These are phyloP conservation scores for Champsocephalus gunnari DNA, from an alignment of 2,797 vertebrate species.

Conservation along the genomic window DNA sequence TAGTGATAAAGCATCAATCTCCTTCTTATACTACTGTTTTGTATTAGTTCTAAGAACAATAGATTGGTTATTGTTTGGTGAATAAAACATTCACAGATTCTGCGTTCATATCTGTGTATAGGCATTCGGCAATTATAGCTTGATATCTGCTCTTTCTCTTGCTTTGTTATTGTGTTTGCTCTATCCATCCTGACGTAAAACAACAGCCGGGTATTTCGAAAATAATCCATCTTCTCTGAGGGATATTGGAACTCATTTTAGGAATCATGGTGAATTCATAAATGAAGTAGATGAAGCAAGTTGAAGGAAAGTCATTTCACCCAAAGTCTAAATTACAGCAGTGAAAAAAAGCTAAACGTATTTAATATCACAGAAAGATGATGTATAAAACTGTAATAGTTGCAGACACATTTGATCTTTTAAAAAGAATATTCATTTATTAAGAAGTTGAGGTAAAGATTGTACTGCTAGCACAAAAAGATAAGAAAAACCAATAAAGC, in stretches of 20 bases:
- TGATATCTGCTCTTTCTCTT: constrained; percentile 8
- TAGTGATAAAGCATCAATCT: no score
- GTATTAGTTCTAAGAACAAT: no score
- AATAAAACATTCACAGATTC: no score
- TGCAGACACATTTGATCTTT: constrained; percentile 6
- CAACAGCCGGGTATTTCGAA: constrained; percentile 1
- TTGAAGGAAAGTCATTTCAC: constrained; percentile 32
- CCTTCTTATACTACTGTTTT: no score
- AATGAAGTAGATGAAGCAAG: constrained; percentile 49
- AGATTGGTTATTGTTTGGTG: no score
- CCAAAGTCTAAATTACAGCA: constrained; percentile 20
- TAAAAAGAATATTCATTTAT: constrained; percentile 13
- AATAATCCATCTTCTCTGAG: constrained; percentile 14
- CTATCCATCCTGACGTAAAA: constrained; percentile 4
- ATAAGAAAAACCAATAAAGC: not conserved
- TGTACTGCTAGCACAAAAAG: not conserved
- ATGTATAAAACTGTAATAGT: constrained; percentile 49
- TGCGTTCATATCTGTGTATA: no score
- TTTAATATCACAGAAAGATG: constrained; percentile 24
- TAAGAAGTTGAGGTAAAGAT: constrained; percentile 12
- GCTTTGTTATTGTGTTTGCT: constrained; percentile 3
- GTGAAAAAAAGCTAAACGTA: constrained; percentile 17
- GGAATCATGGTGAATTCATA: constrained; percentile 35
- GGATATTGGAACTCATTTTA: constrained; percentile 20
- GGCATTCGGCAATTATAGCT: not conserved